These are phyloP conservation scores for Tetragonisca angustula DNA, from an alignment of 2,888 invertebrate genomes.

Conservation along the genomic window DNA sequence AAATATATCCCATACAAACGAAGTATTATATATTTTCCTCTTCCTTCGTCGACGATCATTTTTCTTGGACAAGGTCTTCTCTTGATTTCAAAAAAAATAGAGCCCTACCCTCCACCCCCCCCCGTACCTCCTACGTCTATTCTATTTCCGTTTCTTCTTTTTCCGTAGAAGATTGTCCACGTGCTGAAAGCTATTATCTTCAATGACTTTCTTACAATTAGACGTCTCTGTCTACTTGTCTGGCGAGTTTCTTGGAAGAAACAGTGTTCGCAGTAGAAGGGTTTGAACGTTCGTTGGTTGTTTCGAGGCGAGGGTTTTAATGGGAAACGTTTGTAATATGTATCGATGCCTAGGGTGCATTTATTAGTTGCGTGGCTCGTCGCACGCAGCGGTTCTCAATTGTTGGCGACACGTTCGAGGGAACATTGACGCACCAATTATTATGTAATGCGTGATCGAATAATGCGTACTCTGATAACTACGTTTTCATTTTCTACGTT, in stretches of 20 bases:
- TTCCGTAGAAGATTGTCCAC: not conserved
- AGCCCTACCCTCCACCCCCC: too few relatives aligned
- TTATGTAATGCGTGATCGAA: not conserved
- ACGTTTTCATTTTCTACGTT: not conserved
- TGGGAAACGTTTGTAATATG: constrained; percentile 23
- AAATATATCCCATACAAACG: not conserved
- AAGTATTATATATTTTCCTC: not conserved
- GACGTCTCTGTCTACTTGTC: constrained; percentile 4
- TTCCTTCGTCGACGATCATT: not conserved
- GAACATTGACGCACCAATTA: not conserved
- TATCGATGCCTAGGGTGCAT: constrained; percentile 24
- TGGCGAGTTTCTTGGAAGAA: not conserved
- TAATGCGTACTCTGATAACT: constrained; percentile 35
- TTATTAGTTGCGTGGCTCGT: constrained; percentile 37
- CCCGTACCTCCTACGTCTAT: too few relatives aligned
- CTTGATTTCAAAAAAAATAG: not conserved
- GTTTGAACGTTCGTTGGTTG: not conserved
- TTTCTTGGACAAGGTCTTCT: not conserved
- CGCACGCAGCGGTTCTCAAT: constrained; percentile 55
- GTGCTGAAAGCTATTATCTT: not conserved
- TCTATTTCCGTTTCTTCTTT: too few relatives aligned
- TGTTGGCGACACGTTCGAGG: not conserved
- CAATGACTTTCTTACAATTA: not conserved
- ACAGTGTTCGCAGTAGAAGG: not conserved
- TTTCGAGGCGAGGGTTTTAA: not conserved